Evolutionary conservation across 2,888 invertebrate species (phyloP).

Genomic region (Eristalis tenax): DNA sequence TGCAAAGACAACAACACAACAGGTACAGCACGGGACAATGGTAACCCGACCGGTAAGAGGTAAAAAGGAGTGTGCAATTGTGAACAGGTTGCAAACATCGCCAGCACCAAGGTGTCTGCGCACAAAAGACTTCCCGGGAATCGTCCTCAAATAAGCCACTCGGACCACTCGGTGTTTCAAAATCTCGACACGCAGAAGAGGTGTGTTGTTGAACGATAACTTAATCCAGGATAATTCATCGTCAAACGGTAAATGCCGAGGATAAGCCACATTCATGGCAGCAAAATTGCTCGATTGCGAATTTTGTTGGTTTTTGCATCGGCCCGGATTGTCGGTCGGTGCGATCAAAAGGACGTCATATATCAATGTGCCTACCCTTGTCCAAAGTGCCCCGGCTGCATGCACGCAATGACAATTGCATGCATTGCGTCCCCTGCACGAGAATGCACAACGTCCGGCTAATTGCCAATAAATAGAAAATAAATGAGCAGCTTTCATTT

Average conservation of each 20-base stretch:
- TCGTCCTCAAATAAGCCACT: slow-evolving; percentile 21
- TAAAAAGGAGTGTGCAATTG: slow-evolving; percentile 34
- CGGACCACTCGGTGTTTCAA: background rate
- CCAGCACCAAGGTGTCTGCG: slow-evolving; percentile 28
- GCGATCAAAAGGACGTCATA: slow-evolving; percentile 32
- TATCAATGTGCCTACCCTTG: slow-evolving; percentile 18
- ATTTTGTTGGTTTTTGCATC: slow-evolving; percentile 7
- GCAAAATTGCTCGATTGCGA: background rate
- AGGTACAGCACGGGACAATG: slow-evolving; percentile 7
- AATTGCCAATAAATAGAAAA: slow-evolving; percentile 60
- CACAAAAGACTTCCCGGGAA: slow-evolving; percentile 45
- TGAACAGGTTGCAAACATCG: slow-evolving; percentile 61
- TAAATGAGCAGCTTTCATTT: slow-evolving; percentile 61
- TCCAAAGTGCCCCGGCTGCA: background rate
- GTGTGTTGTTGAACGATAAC: slow-evolving; percentile 47
- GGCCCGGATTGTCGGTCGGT: background rate
- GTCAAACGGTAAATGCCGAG: background rate
- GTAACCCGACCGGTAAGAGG: slow-evolving; percentile 6
- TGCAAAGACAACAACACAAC: background rate
- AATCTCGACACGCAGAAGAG: slow-evolving; percentile 40
- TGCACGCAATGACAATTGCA: slow-evolving; percentile 20
- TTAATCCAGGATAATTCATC: slow-evolving; percentile 22
- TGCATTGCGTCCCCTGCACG: background rate
- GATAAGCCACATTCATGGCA: slow-evolving; percentile 21
- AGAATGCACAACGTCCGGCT: slow-evolving; percentile 6